Conservation (phyloP, 2,113 vertebrate genomes). For the Poecile atricapillus region DNA sequence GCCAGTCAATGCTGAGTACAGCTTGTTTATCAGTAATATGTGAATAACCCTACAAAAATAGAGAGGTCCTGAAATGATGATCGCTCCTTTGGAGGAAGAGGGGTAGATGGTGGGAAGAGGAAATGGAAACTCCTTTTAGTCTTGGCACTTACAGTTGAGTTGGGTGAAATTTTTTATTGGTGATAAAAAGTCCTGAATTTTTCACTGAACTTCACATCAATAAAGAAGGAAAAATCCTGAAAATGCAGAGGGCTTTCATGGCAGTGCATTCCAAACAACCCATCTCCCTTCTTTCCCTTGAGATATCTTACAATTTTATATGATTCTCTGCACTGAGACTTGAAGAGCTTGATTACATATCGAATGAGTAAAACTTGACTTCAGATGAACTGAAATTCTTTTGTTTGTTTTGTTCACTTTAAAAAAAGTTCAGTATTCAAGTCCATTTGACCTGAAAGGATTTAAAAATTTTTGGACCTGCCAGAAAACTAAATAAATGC, state of each 20-base stretch:
- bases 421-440: background rate
- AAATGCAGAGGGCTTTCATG: background rate
- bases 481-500: slow-evolving; percentile 1
- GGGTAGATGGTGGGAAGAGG: background rate
- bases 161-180: background rate
- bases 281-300: background rate
- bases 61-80: background rate
- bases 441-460: background rate
- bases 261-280: background rate
- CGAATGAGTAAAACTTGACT: background rate
- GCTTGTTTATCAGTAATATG: background rate
- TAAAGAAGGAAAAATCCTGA: background rate
- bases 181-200: background rate
- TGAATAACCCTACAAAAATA: background rate
- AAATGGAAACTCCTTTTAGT: background rate
- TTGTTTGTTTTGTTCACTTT: background rate
- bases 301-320: background rate
- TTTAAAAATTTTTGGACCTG: background rate
- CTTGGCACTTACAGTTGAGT: background rate
- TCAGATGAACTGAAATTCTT: background rate
- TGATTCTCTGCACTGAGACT: background rate
- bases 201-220: background rate
- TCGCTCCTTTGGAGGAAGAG: accelerated
- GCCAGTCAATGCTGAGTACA: background rate
- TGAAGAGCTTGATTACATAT: background rate